Base-by-base conservation (phyloP, 2,797 vertebrate genomes). In the Vireo griseus region DNA sequence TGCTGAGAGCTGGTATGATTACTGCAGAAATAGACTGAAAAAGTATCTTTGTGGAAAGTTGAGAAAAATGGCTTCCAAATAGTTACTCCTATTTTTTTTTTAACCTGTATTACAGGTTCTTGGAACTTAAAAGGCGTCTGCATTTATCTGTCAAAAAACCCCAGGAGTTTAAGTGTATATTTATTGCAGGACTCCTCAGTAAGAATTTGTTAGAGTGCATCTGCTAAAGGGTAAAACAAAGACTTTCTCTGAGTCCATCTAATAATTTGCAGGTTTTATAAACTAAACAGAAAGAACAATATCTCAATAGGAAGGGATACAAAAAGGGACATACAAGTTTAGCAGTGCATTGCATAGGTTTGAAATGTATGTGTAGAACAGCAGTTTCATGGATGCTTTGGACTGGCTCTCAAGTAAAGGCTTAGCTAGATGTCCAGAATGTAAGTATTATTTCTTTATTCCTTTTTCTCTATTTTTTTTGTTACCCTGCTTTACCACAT, bases 251-350 rank as follows among this genome's bases (percentile, higher is more conserved):
- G 29, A 57, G 39, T 42, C 15, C 16, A 14, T 28, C 29, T 26
- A 44, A 13, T 29, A 18, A 35, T 50, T 16, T 58, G 39, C 22
- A 39, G 54, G 35, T 57, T 54, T 67, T 57, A 71, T 40, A 63
- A 61, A 47, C 22, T 16, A 11, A 79, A 51, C 16, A 55, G 35
- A 22, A 79, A 28, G 12, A 35, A 11, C 65, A 65, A 45, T 2
- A 2, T 3, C 3, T 37, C 31, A 16, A 37, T 10, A 57, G 48
- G 35, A 74, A 15, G 37, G 24, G 22, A 42, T 16, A 50, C 15
- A 5, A 26, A 63, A 57, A 50, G 44, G n/a, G 37, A 26, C 18
- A 4, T 1, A 8, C 1, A 45, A 0, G 24, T 58, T 33, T 1
- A 73, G 75, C 55, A 22, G 39, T 9, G 17, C 18, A 2, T 8